phyloP scores from a whole-genome alignment of 2,113 vertebrate genomes.

The Rana temporaria region DNA sequence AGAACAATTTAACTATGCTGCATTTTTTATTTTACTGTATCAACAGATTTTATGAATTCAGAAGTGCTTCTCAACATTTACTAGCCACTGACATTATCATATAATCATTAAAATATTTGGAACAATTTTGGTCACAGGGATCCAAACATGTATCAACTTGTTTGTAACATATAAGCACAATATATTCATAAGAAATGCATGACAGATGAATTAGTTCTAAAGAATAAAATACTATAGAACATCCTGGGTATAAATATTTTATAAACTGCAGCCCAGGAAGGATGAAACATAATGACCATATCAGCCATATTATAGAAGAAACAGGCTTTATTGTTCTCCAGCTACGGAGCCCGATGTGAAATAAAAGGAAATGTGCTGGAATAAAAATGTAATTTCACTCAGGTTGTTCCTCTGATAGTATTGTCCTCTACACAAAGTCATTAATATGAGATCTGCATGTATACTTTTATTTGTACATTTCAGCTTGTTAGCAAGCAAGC shows the following conservation, averaged over 20 bases:
- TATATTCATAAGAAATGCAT: no score
- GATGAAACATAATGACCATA: not conserved
- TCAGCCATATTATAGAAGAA: slow-evolving; percentile 1
- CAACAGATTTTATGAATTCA: no score
- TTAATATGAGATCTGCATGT: not conserved
- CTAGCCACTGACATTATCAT: no score
- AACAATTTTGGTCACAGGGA: no score
- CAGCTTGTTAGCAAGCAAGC: no score
- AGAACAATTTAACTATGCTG: no score
- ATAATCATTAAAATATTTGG: no score
- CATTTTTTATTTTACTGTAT: no score
- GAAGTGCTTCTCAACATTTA: no score
- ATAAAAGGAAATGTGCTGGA: not conserved
- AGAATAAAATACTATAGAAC: not conserved
- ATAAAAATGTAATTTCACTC: not conserved
- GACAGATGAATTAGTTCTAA: not conserved
- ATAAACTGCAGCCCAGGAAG: not conserved
- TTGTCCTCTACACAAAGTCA: not conserved
- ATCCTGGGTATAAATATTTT: not conserved
- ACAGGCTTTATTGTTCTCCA: not conserved
- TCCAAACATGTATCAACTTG: no score
- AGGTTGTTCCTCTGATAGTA: not conserved
- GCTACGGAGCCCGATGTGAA: not conserved
- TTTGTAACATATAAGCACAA: no score
- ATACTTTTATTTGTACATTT: not conserved